phyloP scores from a whole-genome alignment of 92 coral and sea anemone genomes.

The Epizoanthus scotinus region DNA sequence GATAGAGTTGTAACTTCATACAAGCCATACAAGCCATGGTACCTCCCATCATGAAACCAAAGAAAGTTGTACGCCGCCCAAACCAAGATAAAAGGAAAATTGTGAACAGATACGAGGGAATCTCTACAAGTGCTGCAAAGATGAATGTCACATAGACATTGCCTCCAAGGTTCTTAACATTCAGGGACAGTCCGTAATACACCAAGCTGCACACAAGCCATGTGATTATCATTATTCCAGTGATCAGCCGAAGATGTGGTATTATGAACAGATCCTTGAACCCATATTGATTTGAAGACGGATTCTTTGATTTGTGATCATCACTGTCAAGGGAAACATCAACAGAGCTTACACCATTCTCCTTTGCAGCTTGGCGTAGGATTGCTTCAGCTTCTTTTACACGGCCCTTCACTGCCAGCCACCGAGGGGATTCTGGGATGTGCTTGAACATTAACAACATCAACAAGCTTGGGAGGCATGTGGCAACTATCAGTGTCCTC shows the following conservation, averaged over 20 bases:
- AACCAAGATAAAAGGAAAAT: constrained; percentile 60
- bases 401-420: constrained; percentile 79
- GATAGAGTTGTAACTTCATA: constrained; percentile 69
- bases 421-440: constrained; percentile 90
- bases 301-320: constrained; percentile 9
- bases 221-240: constrained; percentile 60
- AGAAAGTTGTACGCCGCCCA: constrained; percentile 79
- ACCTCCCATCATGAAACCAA: constrained; percentile 79
- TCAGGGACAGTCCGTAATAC: constrained; percentile 91
- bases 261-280: constrained; percentile 70
- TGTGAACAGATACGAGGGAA: constrained; percentile 73
- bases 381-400: constrained; percentile 80
- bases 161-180: constrained; percentile 93
- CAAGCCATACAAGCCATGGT: constrained; percentile 70
- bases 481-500: constrained; percentile 63
- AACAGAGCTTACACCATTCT: constrained; percentile 53
- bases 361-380: constrained; percentile 60
- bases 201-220: constrained; percentile 91
- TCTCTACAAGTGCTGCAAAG: constrained; percentile 76
- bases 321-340: constrained; percentile 8
- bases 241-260: constrained; percentile 62
- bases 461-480: constrained; percentile 69
- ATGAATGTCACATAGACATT: constrained; percentile 81
- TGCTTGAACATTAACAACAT: constrained; percentile 51
- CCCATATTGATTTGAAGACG: constrained; percentile 41